phyloP scores from a whole-genome alignment of 2,113 vertebrate genomes.

The Osmerus eperlanus region DNA sequence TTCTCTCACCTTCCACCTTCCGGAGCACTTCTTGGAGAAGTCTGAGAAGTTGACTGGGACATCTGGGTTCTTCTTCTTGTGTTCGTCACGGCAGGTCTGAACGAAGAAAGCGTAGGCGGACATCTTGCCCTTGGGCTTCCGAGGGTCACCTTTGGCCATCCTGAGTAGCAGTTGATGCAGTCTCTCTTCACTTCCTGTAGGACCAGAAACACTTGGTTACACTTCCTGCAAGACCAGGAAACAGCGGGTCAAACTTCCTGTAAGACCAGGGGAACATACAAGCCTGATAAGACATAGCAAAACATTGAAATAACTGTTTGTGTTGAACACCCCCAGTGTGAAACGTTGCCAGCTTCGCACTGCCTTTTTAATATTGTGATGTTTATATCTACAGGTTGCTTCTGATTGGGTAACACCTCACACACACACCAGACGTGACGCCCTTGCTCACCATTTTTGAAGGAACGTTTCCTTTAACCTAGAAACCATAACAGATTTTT shows the following conservation, averaged over 20 bases:
- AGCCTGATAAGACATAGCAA: too few relatives aligned
- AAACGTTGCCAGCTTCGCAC: too few relatives aligned
- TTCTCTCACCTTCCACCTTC: constrained; percentile 75
- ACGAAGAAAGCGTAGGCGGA: constrained; percentile 89
- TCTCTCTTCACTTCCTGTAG: background rate
- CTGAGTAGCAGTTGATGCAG: constrained; percentile 28
- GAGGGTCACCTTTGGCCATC: constrained; percentile 88
- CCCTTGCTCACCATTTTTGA: too few relatives aligned
- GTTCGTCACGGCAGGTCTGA: constrained; percentile 85
- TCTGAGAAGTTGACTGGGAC: constrained; percentile 85
- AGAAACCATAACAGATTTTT: too few relatives aligned
- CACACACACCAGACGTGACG: too few relatives aligned
- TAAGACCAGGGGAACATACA: background rate
- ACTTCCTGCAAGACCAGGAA: constrained; percentile 5
- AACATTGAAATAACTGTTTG: too few relatives aligned
- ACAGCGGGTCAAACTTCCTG: constrained; percentile 1
- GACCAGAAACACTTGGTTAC: background rate
- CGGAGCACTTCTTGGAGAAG: constrained; percentile 87
- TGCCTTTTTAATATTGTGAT: too few relatives aligned
- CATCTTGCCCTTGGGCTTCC: constrained; percentile 89
- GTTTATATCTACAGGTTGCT: too few relatives aligned
- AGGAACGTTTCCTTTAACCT: too few relatives aligned
- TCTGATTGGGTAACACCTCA: too few relatives aligned
- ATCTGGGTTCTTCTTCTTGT: constrained; percentile 87
- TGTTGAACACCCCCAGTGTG: too few relatives aligned